phyloP scores from a whole-genome alignment of 1,140 invertebrate species.

The Periplaneta americana region DNA sequence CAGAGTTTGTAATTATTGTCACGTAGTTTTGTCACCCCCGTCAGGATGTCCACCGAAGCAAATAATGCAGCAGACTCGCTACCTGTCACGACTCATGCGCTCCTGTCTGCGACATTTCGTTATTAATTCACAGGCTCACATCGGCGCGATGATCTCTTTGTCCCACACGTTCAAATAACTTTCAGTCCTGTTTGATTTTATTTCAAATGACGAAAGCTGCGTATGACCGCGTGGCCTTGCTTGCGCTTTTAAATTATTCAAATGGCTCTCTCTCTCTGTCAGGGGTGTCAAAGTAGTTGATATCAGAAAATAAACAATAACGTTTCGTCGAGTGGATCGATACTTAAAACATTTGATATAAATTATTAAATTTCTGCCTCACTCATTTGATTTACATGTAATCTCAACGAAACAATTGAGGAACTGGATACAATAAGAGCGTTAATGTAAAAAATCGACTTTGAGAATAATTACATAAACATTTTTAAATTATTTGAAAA shows the following conservation, averaged over 20 bases:
- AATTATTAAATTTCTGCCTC: too few species aligned
- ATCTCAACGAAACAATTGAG: too few species aligned
- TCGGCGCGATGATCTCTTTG: background rate
- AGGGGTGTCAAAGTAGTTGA: background rate
- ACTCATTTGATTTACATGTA: too few species aligned
- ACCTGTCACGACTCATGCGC: background rate
- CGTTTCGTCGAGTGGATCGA: too few species aligned
- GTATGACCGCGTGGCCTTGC: background rate
- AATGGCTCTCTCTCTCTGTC: background rate
- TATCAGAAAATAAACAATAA: too few species aligned
- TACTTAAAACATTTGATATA: too few species aligned
- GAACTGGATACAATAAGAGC: too few species aligned
- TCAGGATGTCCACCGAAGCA: background rate
- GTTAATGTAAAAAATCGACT: too few species aligned
- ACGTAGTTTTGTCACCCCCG: background rate
- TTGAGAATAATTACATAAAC: too few species aligned
- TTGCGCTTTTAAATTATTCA: background rate
- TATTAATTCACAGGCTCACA: background rate
- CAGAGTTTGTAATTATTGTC: background rate
- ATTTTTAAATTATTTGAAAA: too few species aligned
- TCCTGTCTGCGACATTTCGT: background rate
- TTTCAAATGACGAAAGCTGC: background rate
- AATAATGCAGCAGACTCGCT: background rate
- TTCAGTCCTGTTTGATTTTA: background rate
- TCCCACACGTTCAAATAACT: background rate